These are phyloP conservation scores for Heliconius ethilla DNA, from an alignment of 2,888 invertebrate genomes.

Conservation along the genomic window DNA sequence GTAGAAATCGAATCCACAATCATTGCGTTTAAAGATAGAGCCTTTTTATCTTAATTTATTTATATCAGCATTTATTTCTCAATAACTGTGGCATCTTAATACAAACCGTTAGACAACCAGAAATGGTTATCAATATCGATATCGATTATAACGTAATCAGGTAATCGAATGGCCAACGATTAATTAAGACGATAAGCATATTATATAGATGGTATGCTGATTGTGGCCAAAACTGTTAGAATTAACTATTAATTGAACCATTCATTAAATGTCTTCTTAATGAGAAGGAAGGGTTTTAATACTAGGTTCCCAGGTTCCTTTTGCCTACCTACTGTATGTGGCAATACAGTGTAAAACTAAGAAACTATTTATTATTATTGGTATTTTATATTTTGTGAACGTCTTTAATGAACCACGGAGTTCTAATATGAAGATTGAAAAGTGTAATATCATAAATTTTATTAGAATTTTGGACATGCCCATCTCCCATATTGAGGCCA, in stretches of 20 bases:
- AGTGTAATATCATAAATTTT: no score
- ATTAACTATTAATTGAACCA: conserved; percentile 10
- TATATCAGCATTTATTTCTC: background rate
- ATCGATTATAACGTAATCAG: conserved; percentile 32
- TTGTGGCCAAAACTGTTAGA: conserved; percentile 23
- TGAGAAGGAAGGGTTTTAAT: background rate
- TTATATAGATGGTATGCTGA: conserved; percentile 33
- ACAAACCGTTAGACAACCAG: background rate
- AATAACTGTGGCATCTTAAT: background rate
- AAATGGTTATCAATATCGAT: conserved; percentile 8
- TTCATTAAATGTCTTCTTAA: background rate
- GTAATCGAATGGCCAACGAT: conserved; percentile 55
- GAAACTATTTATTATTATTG: no score
- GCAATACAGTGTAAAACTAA: no score
- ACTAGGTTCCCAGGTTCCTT: background rate
- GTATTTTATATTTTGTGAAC: no score
- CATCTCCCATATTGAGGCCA: no score
- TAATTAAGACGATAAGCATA: conserved; percentile 69
- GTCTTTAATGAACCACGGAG: no score
- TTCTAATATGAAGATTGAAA: no score
- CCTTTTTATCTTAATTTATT: background rate
- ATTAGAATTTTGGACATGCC: no score
- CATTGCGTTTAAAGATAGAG: background rate
- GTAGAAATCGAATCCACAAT: background rate
- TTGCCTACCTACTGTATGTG: no score